Evolutionary conservation across 2,113 vertebrate species (phyloP), one percentile per base, ranked within the genome.

Genomic region (Myotis brandtii): DNA sequence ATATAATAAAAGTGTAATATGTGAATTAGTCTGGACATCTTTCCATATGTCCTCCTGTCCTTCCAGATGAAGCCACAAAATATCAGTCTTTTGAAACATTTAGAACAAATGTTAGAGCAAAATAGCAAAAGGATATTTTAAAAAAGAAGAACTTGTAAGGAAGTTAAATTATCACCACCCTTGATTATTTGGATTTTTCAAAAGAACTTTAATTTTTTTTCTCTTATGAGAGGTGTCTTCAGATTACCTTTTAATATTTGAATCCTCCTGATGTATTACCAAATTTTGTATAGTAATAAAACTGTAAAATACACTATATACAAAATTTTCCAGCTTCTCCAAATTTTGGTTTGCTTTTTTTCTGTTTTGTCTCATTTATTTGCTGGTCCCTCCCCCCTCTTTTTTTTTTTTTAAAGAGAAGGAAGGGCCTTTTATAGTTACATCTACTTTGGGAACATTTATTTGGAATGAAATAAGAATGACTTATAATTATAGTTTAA

Each of bases 381-480:
- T 83, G 34, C 56, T 89, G 14, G 6, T 54, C 20, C 54, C 54
- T 2, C 21, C 21, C 21, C 21, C 20, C 56, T 21, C 56, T 20
- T 48, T 70, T 64, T 13, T 32, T 52, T 67, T 59, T 1, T 85
- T 77, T n/a, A 48, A 85, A 91, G 18, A 66, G 13, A 81, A 89
- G 13, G 16, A 62, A 27, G 13, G 67, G n/a, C 5, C 34, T 54
- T 91, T 13, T 48, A 64, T 75, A 81, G n/a, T 95, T 95, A 34
- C 4, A 46, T 76, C 50, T 86, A 81, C 40, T 89, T 75, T 52
- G 20, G 40, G 52, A 32, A 59, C 20, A 90, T 85, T 90, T 81
- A 97, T 96, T 93, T 95, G 59, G 40, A 95, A 48, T 84, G 56
- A 94, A 80, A 86, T 73, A 77, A 95, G 6, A 67, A 32, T 77